A percentile compares a stretch with the other conserved stretches of the same genome.
phyloP scores from a whole-genome alignment of 2,797 vertebrate species.

The Coccyzus lansbergi region DNA sequence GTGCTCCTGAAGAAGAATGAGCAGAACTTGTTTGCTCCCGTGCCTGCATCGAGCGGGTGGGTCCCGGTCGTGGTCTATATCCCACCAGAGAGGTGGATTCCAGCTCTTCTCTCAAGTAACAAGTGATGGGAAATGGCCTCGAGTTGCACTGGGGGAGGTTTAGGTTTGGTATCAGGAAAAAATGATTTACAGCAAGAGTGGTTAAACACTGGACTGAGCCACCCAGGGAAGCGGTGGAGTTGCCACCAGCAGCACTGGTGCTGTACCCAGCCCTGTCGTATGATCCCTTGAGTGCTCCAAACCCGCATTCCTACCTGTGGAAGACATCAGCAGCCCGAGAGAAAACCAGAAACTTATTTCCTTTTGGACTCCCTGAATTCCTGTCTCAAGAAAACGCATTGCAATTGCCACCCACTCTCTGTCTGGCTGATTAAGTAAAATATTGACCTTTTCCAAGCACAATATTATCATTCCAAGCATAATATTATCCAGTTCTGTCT shows the following conservation, averaged over 20 bases:
- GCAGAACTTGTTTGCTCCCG: no score
- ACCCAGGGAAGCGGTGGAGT: no score
- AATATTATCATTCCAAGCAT: conserved; percentile 66
- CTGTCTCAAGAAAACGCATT: conserved; percentile 42
- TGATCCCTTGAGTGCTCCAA: background rate
- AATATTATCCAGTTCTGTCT: conserved; percentile 39
- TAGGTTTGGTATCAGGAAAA: no score
- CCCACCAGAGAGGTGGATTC: no score
- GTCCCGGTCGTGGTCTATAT: no score
- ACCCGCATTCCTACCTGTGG: background rate
- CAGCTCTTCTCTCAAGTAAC: no score
- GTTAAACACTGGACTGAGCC: no score
- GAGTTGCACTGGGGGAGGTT: no score
- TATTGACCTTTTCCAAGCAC: conserved; percentile 69
- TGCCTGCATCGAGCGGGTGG: no score
- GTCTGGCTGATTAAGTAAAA: conserved; percentile 67
- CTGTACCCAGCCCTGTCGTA: rapidly evolving
- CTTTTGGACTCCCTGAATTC: conserved; percentile 31
- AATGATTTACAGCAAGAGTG: no score
- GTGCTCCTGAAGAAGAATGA: no score
- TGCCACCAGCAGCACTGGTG: background rate
- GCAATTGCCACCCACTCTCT: conserved; percentile 68
- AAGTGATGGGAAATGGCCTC: no score
- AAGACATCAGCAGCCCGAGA: background rate
- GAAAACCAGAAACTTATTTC: background rate